These are phyloP conservation scores for Glaucopsyche alexis DNA, from an alignment of 2,888 invertebrate genomes.

Conservation along the genomic window DNA sequence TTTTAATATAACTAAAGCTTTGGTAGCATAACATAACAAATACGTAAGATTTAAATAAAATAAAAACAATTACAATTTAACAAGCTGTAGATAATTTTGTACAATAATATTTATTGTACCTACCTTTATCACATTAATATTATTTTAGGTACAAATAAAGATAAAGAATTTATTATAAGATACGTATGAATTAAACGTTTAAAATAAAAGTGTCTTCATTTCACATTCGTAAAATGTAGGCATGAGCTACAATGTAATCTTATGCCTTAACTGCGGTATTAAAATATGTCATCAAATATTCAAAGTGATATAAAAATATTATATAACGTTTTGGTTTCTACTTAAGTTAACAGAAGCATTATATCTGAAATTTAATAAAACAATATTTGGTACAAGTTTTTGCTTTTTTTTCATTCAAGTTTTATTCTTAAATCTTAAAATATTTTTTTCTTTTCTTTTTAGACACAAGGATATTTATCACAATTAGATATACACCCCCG, in stretches of 20 bases:
- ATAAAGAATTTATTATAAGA: not conserved
- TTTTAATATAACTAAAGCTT: conserved; percentile 2
- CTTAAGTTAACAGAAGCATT: too few relatives aligned
- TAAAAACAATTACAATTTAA: not conserved
- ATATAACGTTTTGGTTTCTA: too few relatives aligned
- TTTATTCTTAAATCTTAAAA: not conserved
- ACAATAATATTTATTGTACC: not conserved
- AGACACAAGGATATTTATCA: not conserved
- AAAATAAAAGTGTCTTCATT: too few relatives aligned
- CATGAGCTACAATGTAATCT: too few relatives aligned
- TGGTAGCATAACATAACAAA: conserved; percentile 5
- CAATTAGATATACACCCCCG: not conserved
- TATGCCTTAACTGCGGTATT: too few relatives aligned
- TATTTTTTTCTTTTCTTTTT: not conserved
- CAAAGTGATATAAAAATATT: not conserved
- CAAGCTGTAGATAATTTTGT: not conserved
- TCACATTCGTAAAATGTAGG: too few relatives aligned
- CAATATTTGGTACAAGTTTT: not conserved
- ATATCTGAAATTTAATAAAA: not conserved
- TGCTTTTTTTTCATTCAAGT: not conserved
- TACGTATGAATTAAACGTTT: too few relatives aligned
- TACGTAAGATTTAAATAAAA: not conserved
- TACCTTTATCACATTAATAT: not conserved
- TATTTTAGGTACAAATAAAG: not conserved
- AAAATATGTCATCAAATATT: too few relatives aligned